phyloP scores from a whole-genome alignment of 2,113 vertebrate genomes.

The Cyprinodon tularosa region DNA sequence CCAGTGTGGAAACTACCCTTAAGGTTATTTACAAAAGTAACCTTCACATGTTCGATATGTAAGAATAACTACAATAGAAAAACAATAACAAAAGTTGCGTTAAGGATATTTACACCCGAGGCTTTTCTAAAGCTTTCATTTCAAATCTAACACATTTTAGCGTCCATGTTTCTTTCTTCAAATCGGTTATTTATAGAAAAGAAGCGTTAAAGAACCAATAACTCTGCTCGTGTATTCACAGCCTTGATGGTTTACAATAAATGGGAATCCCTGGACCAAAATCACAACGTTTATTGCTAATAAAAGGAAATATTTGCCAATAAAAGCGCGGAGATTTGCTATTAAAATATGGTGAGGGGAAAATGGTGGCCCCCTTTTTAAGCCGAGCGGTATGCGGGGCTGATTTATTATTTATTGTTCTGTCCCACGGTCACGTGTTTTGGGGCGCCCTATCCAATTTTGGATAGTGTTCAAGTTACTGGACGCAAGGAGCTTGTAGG shows the following conservation, averaged over 20 bases:
- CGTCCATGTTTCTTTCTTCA: constrained; percentile 6
- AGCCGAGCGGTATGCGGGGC: constrained; percentile 85
- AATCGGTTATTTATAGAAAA: constrained; percentile 28
- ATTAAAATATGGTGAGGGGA: constrained; percentile 95
- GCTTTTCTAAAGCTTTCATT: constrained; percentile 15
- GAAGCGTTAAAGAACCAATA: constrained; percentile 18
- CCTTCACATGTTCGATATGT: too few species aligned
- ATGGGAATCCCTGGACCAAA: constrained; percentile 52
- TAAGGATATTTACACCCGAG: too few species aligned
- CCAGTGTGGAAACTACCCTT: constrained; percentile 15
- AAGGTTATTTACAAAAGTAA: background rate
- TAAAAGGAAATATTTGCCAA: constrained; percentile 87
- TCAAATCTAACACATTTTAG: constrained; percentile 26
- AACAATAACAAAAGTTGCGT: background rate
- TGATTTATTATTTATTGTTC: constrained; percentile 99
- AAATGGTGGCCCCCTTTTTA: constrained; percentile 91
- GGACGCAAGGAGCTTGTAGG: constrained; percentile 88
- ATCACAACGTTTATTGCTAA: constrained; percentile 86
- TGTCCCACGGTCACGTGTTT: constrained; percentile 91
- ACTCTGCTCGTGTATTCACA: background rate
- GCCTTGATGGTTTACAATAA: constrained; percentile 31
- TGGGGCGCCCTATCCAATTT: constrained; percentile 88
- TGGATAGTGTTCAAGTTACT: constrained; percentile 92
- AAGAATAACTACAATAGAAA: too few species aligned
- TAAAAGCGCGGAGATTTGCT: constrained; percentile 91